These are phyloP conservation scores for Philhelius pedissequus DNA, from an alignment of 2,888 invertebrate genomes.

Conservation along the genomic window DNA sequence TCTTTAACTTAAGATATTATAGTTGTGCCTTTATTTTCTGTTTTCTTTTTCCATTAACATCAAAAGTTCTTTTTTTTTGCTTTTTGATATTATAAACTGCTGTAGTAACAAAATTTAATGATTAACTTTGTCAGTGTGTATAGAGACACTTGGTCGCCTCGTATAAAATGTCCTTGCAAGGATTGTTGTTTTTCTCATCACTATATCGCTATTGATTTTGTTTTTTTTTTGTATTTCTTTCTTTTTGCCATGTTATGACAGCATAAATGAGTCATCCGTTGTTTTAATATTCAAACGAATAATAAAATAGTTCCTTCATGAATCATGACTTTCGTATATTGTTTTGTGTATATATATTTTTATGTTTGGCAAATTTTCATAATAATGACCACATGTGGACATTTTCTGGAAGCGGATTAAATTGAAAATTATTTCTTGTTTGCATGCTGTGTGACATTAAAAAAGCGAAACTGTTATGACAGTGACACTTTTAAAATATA, in stretches of 20 bases:
- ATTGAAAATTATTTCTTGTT: too few relatives aligned
- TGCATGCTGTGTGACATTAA: too few relatives aligned
- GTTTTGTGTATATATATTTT: not conserved
- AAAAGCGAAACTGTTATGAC: too few relatives aligned
- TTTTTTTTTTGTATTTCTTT: too few relatives aligned
- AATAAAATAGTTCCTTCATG: not conserved
- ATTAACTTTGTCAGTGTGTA: not conserved
- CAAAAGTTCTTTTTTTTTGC: not conserved
- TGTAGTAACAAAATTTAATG: constrained; percentile 10
- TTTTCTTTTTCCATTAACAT: not conserved
- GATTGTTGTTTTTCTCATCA: constrained; percentile 1
- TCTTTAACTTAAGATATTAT: too few relatives aligned
- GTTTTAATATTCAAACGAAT: not conserved
- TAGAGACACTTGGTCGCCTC: not conserved
- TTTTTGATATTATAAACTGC: not conserved
- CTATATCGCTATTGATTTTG: not conserved
- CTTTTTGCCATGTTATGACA: constrained; percentile 1
- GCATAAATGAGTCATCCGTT: constrained; percentile 1
- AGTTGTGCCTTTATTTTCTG: not conserved
- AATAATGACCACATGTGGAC: too few relatives aligned
- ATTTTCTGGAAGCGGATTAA: too few relatives aligned
- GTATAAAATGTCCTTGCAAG: not conserved
- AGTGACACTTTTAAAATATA: too few relatives aligned
- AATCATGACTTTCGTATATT: not conserved
- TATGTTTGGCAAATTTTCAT: not conserved